These are phyloP conservation scores for Cosmopolites sordidus DNA, from an alignment of 2,888 invertebrate genomes.

Conservation along the genomic window DNA sequence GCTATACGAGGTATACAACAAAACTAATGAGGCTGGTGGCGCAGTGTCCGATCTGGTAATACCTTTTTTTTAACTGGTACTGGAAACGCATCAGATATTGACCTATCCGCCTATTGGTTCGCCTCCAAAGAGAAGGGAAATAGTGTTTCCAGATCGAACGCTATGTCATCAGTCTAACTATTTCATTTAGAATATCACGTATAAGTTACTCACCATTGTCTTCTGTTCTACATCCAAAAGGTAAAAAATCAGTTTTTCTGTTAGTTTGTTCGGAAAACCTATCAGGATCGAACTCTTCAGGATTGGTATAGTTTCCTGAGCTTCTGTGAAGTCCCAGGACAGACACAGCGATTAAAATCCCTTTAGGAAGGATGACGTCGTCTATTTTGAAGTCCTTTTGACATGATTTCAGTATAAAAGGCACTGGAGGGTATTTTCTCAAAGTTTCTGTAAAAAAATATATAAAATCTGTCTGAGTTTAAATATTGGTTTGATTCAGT, in stretches of 20 bases:
- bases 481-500: too few relatives aligned
- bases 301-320: conserved; percentile 30
- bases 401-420: conserved; percentile 26
- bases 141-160: too few relatives aligned
- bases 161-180: too few relatives aligned
- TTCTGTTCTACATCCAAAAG: conserved; percentile 27
- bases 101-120: too few relatives aligned
- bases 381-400: conserved; percentile 2
- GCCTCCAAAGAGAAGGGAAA: too few relatives aligned
- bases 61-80: too few relatives aligned
- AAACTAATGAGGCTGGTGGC: too few relatives aligned
- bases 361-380: background rate
- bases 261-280: conserved; percentile 32
- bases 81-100: too few relatives aligned
- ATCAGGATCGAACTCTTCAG: conserved; percentile 34
- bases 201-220: background rate
- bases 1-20: background rate
- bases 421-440: conserved; percentile 33
- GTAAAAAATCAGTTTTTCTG: conserved; percentile 26
- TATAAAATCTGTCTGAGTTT: too few relatives aligned
- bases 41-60: too few relatives aligned
- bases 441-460: conserved; percentile 32
- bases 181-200: background rate
- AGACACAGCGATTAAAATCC: conserved; percentile 26
- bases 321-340: conserved; percentile 33